These are phyloP conservation scores for Mastacembelus armatus DNA, from an alignment of 2,797 vertebrate genomes.

Conservation along the genomic window DNA sequence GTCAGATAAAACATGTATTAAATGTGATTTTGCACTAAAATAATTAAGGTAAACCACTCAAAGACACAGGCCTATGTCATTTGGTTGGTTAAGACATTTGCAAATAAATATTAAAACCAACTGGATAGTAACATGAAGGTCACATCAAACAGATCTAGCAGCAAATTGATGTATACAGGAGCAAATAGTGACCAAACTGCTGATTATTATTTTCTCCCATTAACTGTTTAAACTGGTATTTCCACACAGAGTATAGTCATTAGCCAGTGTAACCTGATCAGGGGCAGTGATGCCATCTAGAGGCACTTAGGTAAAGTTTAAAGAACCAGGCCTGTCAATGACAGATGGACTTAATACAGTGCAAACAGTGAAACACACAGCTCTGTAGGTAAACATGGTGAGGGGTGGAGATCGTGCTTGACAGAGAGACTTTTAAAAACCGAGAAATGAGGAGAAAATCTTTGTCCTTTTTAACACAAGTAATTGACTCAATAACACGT, in stretches of 20 bases:
- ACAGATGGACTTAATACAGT: slow-evolving; percentile 35
- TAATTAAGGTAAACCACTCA: background rate
- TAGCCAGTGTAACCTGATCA: slow-evolving; percentile 49
- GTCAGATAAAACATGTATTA: background rate
- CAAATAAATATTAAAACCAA: background rate
- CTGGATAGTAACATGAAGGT: background rate
- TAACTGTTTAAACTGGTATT: slow-evolving; percentile 66
- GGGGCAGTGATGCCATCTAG: slow-evolving; percentile 72
- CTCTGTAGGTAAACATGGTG: slow-evolving; percentile 4
- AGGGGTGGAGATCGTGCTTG: background rate
- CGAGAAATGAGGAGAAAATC: background rate
- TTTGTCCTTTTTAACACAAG: background rate
- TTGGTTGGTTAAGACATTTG: slow-evolving; percentile 9
- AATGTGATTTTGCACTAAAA: background rate
- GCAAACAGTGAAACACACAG: slow-evolving; percentile 24
- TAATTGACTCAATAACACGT: background rate
- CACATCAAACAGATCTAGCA: slow-evolving; percentile 17
- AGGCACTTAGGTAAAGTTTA: slow-evolving; percentile 49
- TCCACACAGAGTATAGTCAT: slow-evolving; percentile 51
- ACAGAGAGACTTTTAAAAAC: slow-evolving; percentile 8
- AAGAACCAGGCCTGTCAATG: slow-evolving; percentile 11
- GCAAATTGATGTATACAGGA: slow-evolving; percentile 4
- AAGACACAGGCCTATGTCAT: background rate
- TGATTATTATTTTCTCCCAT: slow-evolving; percentile 38
- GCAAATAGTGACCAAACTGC: slow-evolving; percentile 17